Conservation (phyloP, 2,888 invertebrate species). For the Strigamia transsilvanica region DNA sequence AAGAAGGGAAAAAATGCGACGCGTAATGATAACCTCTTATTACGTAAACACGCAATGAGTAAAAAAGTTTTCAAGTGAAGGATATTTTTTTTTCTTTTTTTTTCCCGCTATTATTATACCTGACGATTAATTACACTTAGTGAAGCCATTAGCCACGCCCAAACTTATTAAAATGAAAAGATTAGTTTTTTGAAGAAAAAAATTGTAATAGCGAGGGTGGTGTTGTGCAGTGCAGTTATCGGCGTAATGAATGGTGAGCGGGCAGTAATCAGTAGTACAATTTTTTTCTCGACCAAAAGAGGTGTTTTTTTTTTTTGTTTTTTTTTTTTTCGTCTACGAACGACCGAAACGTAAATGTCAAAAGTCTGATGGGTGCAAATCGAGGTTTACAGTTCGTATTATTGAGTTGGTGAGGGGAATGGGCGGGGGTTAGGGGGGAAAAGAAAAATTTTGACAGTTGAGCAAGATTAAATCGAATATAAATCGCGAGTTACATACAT, state of each 20-base stretch:
- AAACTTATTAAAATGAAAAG: background rate
- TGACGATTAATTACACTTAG: constrained; percentile 9
- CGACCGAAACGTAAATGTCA: background rate
- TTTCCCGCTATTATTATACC: background rate
- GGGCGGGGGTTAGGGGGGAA: background rate
- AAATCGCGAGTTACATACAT: too few relatives aligned
- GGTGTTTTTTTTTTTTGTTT: background rate
- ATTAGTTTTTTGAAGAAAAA: background rate
- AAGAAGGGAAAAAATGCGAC: background rate
- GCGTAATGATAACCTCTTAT: constrained; percentile 12
- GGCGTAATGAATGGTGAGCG: constrained; percentile 4
- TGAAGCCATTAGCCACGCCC: constrained; percentile 10
- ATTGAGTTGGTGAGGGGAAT: background rate
- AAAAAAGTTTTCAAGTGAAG: constrained; percentile 20
- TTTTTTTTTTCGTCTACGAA: background rate
- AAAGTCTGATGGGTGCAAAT: constrained; percentile 2
- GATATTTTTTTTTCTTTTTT: background rate
- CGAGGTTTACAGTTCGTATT: background rate
- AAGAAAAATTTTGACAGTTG: background rate
- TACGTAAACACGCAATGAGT: constrained; percentile 15
- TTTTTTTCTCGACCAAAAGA: background rate
- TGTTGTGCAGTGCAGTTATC: background rate
- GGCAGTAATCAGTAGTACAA: background rate
- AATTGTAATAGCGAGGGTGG: background rate
- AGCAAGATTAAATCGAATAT: too few relatives aligned